phyloP scores from a whole-genome alignment of 2,888 invertebrate genomes.

The Mythimna impura region DNA sequence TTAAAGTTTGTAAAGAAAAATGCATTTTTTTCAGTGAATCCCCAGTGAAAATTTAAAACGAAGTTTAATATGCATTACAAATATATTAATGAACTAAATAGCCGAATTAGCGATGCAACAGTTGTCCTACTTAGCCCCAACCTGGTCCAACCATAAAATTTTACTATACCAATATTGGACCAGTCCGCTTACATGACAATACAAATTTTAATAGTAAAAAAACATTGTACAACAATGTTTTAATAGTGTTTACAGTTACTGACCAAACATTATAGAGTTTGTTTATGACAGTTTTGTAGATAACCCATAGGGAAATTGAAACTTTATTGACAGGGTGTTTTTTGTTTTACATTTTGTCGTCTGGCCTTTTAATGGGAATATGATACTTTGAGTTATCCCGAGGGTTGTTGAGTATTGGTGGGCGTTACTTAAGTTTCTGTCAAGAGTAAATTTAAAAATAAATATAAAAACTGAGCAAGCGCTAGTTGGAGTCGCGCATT shows the following conservation, averaged over 20 bases:
- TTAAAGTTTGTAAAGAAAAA: too few relatives aligned
- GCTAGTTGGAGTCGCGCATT: too few relatives aligned
- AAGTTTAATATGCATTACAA: not conserved
- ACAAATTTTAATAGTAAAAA: slow-evolving; percentile 28
- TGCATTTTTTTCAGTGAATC: too few relatives aligned
- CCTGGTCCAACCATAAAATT: slow-evolving; percentile 27
- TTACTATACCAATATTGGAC: slow-evolving; percentile 23
- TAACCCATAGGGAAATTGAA: slow-evolving; percentile 2
- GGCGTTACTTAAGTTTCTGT: not conserved
- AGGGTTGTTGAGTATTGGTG: not conserved
- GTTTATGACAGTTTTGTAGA: not conserved
- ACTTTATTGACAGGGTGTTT: not conserved
- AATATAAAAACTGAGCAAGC: too few relatives aligned
- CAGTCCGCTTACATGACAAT: slow-evolving; percentile 36
- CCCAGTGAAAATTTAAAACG: not conserved
- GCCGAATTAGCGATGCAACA: slow-evolving; percentile 31
- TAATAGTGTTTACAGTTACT: slow-evolving; percentile 42
- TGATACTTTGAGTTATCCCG: not conserved
- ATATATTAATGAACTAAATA: not conserved
- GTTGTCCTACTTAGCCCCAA: slow-evolving; percentile 23
- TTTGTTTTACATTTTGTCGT: not conserved
- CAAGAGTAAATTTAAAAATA: too few relatives aligned
- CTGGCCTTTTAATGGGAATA: not conserved
- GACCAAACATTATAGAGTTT: slow-evolving; percentile 2
- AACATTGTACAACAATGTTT: slow-evolving; percentile 22